Evolutionary conservation across 2,888 invertebrate genomes (phyloP).

Genomic region (Platycnemis pennipes): DNA sequence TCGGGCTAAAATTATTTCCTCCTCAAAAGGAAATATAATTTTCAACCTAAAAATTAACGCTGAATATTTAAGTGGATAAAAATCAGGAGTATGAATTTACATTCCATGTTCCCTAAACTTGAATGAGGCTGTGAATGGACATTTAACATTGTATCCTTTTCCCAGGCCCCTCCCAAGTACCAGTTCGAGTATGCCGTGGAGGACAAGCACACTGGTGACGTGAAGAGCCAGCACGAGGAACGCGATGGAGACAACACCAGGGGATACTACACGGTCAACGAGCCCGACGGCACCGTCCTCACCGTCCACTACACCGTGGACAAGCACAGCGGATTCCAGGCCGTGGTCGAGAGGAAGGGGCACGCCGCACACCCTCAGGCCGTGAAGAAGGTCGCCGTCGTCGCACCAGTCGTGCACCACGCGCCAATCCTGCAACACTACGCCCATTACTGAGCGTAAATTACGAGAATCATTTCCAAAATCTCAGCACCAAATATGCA

Average conservation of each 20-base stretch:
- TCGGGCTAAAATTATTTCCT: too few species aligned
- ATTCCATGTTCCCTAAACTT: too few species aligned
- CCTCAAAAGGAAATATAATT: too few species aligned
- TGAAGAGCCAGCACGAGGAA: constrained; percentile 57
- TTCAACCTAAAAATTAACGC: too few species aligned
- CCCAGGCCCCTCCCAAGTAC: constrained; percentile 38
- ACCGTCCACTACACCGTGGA: constrained; percentile 60
- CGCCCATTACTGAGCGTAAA: neutral
- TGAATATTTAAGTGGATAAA: too few species aligned
- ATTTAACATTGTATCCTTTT: too few species aligned
- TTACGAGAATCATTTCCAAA: neutral
- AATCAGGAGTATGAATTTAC: too few species aligned
- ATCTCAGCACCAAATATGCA: neutral
- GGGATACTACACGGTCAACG: constrained; percentile 55
- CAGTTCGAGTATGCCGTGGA: constrained; percentile 41
- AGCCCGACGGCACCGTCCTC: constrained; percentile 55
- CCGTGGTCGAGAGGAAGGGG: constrained; percentile 37
- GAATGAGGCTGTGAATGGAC: too few species aligned
- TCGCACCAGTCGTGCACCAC: neutral
- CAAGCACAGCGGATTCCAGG: constrained; percentile 54
- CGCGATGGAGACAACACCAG: constrained; percentile 58
- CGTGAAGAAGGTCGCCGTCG: neutral
- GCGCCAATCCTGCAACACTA: neutral
- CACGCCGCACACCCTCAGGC: constrained; percentile 41
- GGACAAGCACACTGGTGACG: constrained; percentile 51